Conservation (phyloP, 2,888 invertebrate species). For the Myopa tessellatipennis region DNA sequence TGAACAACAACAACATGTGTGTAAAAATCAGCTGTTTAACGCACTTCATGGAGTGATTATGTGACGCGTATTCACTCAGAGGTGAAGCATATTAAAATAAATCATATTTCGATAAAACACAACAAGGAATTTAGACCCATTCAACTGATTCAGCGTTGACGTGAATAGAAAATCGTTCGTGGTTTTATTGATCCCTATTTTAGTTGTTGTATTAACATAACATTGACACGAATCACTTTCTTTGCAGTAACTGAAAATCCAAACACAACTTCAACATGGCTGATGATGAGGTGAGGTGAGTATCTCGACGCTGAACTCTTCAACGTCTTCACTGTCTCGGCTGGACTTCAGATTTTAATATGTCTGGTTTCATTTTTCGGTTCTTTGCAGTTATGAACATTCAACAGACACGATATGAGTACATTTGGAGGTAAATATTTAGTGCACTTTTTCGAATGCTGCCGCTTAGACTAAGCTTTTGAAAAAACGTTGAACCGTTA, state of each 20-base stretch:
- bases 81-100: no score
- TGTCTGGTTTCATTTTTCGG: neutral
- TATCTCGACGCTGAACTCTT: slow-evolving; percentile 60
- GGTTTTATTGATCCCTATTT: no score
- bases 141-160: no score
- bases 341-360: neutral
- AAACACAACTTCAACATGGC: slow-evolving; percentile 77
- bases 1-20: no score
- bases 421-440: slow-evolving; percentile 51
- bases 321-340: neutral
- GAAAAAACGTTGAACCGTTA: neutral
- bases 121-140: no score
- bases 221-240: neutral
- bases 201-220: no score
- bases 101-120: no score
- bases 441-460: neutral
- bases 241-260: slow-evolving; percentile 60
- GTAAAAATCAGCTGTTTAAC: no score
- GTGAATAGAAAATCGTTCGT: no score
- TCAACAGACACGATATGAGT: slow-evolving; percentile 39
- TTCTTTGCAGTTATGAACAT: slow-evolving; percentile 45
- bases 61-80: no score
- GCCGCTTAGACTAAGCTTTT: slow-evolving; percentile 3
- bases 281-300: slow-evolving; percentile 95
- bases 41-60: no score